These are phyloP conservation scores for Coelinius sp. DNA, from an alignment of 2,888 invertebrate genomes.

Conservation along the genomic window DNA sequence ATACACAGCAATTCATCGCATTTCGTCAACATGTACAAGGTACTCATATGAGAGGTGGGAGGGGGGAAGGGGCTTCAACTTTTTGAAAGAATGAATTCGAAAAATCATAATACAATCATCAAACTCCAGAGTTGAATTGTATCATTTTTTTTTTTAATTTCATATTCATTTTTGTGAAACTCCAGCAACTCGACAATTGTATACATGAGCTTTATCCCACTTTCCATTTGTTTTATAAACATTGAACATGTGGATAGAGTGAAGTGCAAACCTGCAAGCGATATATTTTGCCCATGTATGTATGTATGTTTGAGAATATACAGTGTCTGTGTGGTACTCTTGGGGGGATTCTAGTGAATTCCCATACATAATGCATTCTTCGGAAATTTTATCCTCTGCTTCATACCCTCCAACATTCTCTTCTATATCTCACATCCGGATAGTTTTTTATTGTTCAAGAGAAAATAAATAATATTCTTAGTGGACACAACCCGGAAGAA, in stretches of 20 bases:
- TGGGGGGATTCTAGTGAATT: constrained; percentile 36
- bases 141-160: neutral
- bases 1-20: constrained; percentile 27
- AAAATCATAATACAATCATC: neutral
- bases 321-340: constrained; percentile 22
- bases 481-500: neutral
- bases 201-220: neutral
- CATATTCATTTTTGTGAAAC: neutral
- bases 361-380: constrained; percentile 46
- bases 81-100: too few species aligned
- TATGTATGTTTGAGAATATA: constrained; percentile 28
- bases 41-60: too few species aligned
- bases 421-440: neutral
- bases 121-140: neutral
- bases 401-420: neutral
- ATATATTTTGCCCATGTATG: neutral
- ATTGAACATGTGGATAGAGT: neutral
- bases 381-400: neutral
- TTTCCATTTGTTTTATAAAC: constrained; percentile 19
- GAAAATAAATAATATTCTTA: constrained; percentile 41
- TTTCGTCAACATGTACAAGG: neutral
- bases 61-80: too few species aligned
- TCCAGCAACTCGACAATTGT: neutral
- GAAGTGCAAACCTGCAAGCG: neutral
- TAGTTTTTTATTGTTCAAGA: constrained; percentile 31